Base-by-base conservation (phyloP, 2,797 vertebrate species). In the Pangasius macronema region DNA sequence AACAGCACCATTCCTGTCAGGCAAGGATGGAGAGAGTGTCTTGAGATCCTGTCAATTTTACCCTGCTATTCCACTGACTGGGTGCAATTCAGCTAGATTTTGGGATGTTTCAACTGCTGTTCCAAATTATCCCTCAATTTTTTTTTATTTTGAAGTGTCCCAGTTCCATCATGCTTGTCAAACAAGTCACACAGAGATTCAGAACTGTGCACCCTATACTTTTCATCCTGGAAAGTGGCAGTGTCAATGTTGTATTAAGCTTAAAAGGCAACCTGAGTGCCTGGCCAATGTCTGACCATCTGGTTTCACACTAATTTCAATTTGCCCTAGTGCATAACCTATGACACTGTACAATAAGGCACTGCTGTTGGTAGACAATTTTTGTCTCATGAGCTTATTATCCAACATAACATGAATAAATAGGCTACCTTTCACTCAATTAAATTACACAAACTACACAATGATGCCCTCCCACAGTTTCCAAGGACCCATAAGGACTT, bases 161-260 rank as follows among this genome's bases (percentile, higher is more conserved):
- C 57, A 61, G 55, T 61, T 61, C 55, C 57, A 81, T 81, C 57
- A 42, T 42, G 36, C 36, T 46, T 63, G 80, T 82, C 80, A 63
- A 46, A 63, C 24, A 46, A 46, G 57, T 82, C 59, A 42, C 36
- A 82, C 39, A 82, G 24, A 46, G 24, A 82, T 63, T 46, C 14
- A 2, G 24, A 24, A 46, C 59, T 63, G 13, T 46, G 6, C 22
- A 42, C 24, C 6, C 36, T 42, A 82, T 11, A 63, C 13, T n/a
- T 46, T 39, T 80, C 53, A 80, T 80, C 53, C n/a, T 39, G 33
- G 33, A 80, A 59, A 61, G 10, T 36, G 33, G 77, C 20, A 36
- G 53, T 8, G 18, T 53, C 76, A 24, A 6, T 51, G 24, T n/a
- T 75, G 72, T 49, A 46, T 33, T 5, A 51, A 79, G 30, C 36